Evolutionary conservation across 1,140 invertebrate genomes (phyloP).

Genomic region (Sarcophaga bullata): DNA sequence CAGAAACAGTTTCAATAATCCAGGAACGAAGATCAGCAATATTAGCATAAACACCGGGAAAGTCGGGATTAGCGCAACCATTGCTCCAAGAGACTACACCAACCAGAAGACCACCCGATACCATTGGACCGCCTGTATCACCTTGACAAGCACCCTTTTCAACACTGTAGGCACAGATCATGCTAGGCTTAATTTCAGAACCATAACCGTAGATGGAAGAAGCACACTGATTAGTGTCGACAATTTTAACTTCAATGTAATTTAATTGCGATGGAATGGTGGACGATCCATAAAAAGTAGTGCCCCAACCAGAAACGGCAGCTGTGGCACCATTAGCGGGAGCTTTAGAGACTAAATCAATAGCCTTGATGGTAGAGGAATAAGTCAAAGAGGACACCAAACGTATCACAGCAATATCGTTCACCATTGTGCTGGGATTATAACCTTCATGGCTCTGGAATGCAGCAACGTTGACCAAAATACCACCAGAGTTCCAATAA

Average conservation of each 20-base stretch:
- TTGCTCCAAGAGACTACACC: conserved; percentile 75
- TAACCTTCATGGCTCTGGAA: conserved; percentile 56
- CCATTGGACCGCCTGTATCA: conserved; percentile 68
- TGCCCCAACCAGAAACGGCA: conserved; percentile 67
- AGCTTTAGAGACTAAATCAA: conserved; percentile 55
- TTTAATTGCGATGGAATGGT: conserved; percentile 48
- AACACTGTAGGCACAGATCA: conserved; percentile 65
- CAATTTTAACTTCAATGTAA: conserved; percentile 52
- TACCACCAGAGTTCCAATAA: conserved; percentile 54
- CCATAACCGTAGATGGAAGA: conserved; percentile 54
- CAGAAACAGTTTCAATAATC: conserved; percentile 47
- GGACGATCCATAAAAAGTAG: conserved; percentile 48
- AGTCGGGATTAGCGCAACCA: conserved; percentile 51
- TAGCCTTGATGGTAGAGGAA: conserved; percentile 58
- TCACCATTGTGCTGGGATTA: conserved; percentile 56
- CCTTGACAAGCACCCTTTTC: conserved; percentile 56
- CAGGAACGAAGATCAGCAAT: conserved; percentile 60
- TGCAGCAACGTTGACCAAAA: conserved; percentile 43
- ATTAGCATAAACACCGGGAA: conserved; percentile 74
- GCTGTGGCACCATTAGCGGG: conserved; percentile 53
- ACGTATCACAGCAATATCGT: conserved; percentile 69
- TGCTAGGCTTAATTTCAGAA: conserved; percentile 48
- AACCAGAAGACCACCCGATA: conserved; percentile 54
- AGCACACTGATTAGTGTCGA: conserved; percentile 44
- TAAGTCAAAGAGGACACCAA: conserved; percentile 58